A percentile compares a stretch with the other conserved stretches of the same genome.
phyloP scores from a whole-genome alignment of 64 coral and sea anemone species.

The Stylophora pistillata region DNA sequence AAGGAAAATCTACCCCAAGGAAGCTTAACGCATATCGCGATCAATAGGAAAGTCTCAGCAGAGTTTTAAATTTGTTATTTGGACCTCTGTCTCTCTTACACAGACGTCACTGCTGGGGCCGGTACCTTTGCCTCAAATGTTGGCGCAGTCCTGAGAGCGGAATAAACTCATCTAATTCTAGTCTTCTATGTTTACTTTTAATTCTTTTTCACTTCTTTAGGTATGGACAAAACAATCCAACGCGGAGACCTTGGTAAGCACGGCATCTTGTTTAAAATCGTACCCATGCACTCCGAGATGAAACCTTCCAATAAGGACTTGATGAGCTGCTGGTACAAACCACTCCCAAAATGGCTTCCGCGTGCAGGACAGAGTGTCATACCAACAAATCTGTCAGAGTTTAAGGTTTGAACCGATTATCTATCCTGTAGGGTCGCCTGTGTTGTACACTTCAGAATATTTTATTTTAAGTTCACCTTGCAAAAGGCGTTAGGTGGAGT shows the following conservation, averaged over 20 bases:
- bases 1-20: no score
- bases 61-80: no score
- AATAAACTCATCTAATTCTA: background rate
- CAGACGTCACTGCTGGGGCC: no score
- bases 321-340: slow-evolving; percentile 90
- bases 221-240: slow-evolving; percentile 98
- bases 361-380: slow-evolving; percentile 80
- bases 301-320: slow-evolving; percentile 69
- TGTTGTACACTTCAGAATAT: background rate
- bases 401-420: slow-evolving; percentile 47
- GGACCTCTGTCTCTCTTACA: no score
- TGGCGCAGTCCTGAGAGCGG: no score
- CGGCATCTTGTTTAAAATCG: slow-evolving; percentile 87
- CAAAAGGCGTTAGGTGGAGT: no score
- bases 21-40: no score
- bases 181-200: background rate
- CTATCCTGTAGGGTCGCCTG: background rate
- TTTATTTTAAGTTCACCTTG: no score
- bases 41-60: no score
- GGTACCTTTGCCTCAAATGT: no score
- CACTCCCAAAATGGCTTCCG: slow-evolving; percentile 72
- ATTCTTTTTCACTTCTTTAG: slow-evolving; percentile 27
- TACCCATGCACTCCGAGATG: slow-evolving; percentile 81
- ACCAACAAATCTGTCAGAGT: slow-evolving; percentile 85
- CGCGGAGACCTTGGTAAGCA: slow-evolving; percentile 87